These are phyloP conservation scores for Philopotamus ludificatus DNA, from an alignment of 1,140 invertebrate species.

Conservation along the genomic window DNA sequence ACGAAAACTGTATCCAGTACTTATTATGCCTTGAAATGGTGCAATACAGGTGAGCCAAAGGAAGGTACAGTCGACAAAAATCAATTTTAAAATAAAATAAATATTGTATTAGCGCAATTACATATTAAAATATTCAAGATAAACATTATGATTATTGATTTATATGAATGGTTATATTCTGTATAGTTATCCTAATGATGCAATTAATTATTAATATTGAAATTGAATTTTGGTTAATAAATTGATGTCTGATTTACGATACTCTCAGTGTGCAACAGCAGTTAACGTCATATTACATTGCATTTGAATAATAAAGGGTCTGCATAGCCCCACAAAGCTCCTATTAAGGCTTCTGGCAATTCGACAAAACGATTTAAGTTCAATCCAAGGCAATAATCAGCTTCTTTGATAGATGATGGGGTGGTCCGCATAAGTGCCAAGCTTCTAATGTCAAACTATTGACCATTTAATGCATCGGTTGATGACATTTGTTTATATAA, in stretches of 20 bases:
- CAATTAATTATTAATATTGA: too few species aligned
- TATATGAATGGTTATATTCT: too few species aligned
- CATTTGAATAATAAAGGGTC: conserved; percentile 40
- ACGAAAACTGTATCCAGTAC: not conserved
- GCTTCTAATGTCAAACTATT: too few species aligned
- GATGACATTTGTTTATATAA: too few species aligned
- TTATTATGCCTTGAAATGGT: conserved; percentile 14
- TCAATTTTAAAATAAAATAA: too few species aligned
- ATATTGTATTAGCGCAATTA: too few species aligned
- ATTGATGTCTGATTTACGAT: too few species aligned
- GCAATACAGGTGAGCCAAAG: conserved; percentile 20
- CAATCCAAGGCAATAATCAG: conserved; percentile 30
- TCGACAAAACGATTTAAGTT: conserved; percentile 29
- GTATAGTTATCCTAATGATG: too few species aligned
- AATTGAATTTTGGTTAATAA: too few species aligned
- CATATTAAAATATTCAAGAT: too few species aligned
- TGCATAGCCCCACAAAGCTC: conserved; percentile 20
- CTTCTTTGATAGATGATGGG: conserved; percentile 22
- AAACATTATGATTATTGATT: too few species aligned
- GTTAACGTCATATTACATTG: conserved; percentile 28
- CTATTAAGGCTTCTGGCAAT: conserved; percentile 26
- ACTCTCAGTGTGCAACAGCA: conserved; percentile 21
- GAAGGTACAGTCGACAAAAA: conserved; percentile 4
- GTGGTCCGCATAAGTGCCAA: conserved; percentile 5
- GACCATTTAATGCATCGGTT: too few species aligned